Percentiles rank a stretch among this genome's conserved stretches.
phyloP scores from a whole-genome alignment of 2,888 invertebrate genomes.

The Drosophila melanocephala region DNA sequence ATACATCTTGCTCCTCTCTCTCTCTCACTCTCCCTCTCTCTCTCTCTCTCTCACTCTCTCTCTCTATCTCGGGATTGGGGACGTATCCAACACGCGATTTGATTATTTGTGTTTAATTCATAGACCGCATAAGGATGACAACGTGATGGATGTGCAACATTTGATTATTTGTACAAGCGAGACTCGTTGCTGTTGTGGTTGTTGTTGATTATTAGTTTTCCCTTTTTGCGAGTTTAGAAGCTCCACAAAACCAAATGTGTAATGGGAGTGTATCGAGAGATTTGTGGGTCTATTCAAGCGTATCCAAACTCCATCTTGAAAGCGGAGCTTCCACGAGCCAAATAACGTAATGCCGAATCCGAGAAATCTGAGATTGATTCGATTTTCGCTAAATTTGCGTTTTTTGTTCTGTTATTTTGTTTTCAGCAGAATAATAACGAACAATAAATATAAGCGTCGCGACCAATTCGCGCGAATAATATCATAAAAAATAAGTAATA shows the following conservation, averaged over 20 bases:
- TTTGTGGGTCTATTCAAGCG: slow-evolving; percentile 27
- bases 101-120: slow-evolving; percentile 57
- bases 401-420: slow-evolving; percentile 26
- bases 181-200: slow-evolving; percentile 19
- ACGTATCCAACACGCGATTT: slow-evolving; percentile 63
- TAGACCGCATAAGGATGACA: slow-evolving; percentile 55
- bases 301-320: slow-evolving; percentile 39
- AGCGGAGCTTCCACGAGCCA: slow-evolving; percentile 33
- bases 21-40: neutral
- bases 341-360: slow-evolving; percentile 31
- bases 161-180: slow-evolving; percentile 19
- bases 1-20: slow-evolving; percentile 27
- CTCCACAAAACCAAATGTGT: slow-evolving; percentile 4
- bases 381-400: slow-evolving; percentile 37
- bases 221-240: slow-evolving; percentile 11
- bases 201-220: slow-evolving; percentile 5
- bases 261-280: neutral
- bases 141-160: slow-evolving; percentile 27
- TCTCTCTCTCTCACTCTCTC: neutral
- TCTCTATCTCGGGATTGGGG: slow-evolving; percentile 2
- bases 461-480: slow-evolving; percentile 55
- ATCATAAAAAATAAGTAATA: slow-evolving; percentile 46
- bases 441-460: slow-evolving; percentile 50
- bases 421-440: slow-evolving; percentile 22
- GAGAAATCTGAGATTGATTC: slow-evolving; percentile 35